A percentile compares a stretch with the other conserved stretches of the same genome.
Evolutionary conservation across 2,888 invertebrate species (phyloP).

Genomic region (Diloba caeruleocephala): DNA sequence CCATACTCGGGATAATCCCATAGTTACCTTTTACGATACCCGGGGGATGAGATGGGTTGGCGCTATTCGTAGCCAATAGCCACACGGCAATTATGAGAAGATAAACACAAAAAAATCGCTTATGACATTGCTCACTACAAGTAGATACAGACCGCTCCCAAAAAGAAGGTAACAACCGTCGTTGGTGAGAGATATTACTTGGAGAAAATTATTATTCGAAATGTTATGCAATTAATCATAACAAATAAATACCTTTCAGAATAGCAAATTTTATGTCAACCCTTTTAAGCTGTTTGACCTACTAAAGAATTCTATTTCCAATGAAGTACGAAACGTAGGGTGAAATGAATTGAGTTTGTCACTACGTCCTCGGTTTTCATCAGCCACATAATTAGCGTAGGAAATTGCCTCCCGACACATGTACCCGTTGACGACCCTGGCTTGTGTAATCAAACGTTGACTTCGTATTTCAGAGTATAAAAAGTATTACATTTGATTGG

Average conservation of each 20-base stretch:
- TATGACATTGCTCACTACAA: too few relatives aligned
- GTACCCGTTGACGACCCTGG: slow-evolving; percentile 46
- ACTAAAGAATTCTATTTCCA: slow-evolving; percentile 39
- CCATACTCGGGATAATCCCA: too few relatives aligned
- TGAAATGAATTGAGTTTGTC: slow-evolving; percentile 72
- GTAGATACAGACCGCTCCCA: background rate
- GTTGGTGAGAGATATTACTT: background rate
- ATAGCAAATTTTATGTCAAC: slow-evolving; percentile 22
- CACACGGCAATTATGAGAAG: too few relatives aligned
- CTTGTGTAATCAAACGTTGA: slow-evolving; percentile 49
- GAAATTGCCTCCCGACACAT: slow-evolving; percentile 75
- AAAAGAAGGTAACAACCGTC: background rate
- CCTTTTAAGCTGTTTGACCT: slow-evolving; percentile 28
- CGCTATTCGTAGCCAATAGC: too few relatives aligned
- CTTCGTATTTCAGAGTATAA: slow-evolving; percentile 21
- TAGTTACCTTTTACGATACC: too few relatives aligned
- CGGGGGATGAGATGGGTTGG: too few relatives aligned
- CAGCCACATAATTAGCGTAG: slow-evolving; percentile 81
- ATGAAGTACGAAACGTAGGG: slow-evolving; percentile 37
- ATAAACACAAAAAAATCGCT: too few relatives aligned
- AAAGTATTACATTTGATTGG: slow-evolving; percentile 42
- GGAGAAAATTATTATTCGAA: slow-evolving; percentile 9
- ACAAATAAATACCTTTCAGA: slow-evolving; percentile 11
- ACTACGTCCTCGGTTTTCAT: slow-evolving; percentile 75
- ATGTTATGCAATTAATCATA: slow-evolving; percentile 21